phyloP scores from a whole-genome alignment of 2,888 invertebrate genomes.

The Hipparchia sbordonii region DNA sequence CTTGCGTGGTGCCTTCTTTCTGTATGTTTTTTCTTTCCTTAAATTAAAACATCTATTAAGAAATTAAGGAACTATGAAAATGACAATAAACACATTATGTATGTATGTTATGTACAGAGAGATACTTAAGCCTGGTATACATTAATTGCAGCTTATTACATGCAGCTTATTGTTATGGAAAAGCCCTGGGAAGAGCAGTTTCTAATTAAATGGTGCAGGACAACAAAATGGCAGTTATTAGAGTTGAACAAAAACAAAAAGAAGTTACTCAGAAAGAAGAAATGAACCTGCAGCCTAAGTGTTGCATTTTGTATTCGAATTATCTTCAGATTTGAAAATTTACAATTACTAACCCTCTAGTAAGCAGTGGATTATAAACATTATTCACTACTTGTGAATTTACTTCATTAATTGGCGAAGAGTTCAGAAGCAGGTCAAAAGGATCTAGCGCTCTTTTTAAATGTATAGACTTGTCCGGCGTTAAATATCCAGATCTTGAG shows the following conservation, averaged over 20 bases:
- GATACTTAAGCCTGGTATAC: not conserved
- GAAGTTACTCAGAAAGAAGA: too few species aligned
- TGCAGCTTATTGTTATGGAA: too few species aligned
- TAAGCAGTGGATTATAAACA: conserved; percentile 1
- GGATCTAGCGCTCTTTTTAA: conserved; percentile 69
- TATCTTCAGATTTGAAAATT: too few species aligned
- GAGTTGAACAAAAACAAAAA: too few species aligned
- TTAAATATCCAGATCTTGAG: conserved; percentile 58
- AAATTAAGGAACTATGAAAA: not conserved
- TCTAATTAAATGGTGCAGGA: too few species aligned
- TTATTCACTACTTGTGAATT: not conserved
- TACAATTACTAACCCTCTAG: conserved; percentile 9
- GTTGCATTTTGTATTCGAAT: too few species aligned
- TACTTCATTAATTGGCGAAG: conserved; percentile 38
- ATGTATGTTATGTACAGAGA: too few species aligned
- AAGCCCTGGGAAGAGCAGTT: too few species aligned
- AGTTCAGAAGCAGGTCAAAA: conserved; percentile 69
- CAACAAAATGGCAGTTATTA: too few species aligned
- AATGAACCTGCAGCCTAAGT: too few species aligned
- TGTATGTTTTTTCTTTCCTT: conserved; percentile 56
- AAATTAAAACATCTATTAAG: conserved; percentile 36
- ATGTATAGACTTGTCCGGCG: conserved; percentile 72
- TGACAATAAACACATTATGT: too few species aligned
- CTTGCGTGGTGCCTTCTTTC: conserved; percentile 46
- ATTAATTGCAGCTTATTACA: not conserved